These are phyloP conservation scores for Tetraodon nigroviridis DNA, from an alignment of 2,113 vertebrate species.

Conservation along the genomic window DNA sequence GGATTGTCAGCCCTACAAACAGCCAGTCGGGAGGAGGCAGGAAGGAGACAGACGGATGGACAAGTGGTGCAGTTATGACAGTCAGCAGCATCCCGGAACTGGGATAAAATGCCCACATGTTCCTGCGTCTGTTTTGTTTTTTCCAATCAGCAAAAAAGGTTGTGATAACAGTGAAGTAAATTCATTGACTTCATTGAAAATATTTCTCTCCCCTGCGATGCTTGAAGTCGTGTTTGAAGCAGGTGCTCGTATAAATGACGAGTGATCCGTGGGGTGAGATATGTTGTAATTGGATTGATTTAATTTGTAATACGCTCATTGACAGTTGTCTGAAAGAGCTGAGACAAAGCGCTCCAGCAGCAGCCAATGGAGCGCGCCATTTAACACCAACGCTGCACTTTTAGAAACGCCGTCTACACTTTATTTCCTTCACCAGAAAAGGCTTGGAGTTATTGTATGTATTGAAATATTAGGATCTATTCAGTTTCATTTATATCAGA, in stretches of 20 bases:
- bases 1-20: conserved; percentile 61
- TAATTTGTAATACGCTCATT: conserved; percentile 44
- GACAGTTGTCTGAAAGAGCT: conserved; percentile 51
- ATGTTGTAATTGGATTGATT: conserved; percentile 50
- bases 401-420: conserved; percentile 40
- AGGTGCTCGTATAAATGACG: conserved; percentile 25
- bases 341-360: conserved; percentile 42
- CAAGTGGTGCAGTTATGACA: conserved; percentile 41
- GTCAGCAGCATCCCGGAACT: conserved; percentile 23
- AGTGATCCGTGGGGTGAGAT: conserved; percentile 40
- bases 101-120: conserved; percentile 19
- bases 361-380: conserved; percentile 40
- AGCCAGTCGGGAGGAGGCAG: conserved; percentile 43
- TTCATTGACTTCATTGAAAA: conserved; percentile 9
- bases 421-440: conserved; percentile 16
- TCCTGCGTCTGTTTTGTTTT: conserved; percentile 16
- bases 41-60: conserved; percentile 43
- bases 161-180: background rate
- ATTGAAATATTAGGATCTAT: conserved; percentile 16
- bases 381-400: conserved; percentile 20
- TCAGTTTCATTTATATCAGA: conserved; percentile 4
- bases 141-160: background rate
- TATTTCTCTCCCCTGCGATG: conserved; percentile 1
- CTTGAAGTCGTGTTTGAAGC: conserved; percentile 13
- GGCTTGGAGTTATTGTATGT: background rate